These are phyloP conservation scores for Campopleginae sp. DNA, from an alignment of 2,888 invertebrate genomes.

Conservation along the genomic window DNA sequence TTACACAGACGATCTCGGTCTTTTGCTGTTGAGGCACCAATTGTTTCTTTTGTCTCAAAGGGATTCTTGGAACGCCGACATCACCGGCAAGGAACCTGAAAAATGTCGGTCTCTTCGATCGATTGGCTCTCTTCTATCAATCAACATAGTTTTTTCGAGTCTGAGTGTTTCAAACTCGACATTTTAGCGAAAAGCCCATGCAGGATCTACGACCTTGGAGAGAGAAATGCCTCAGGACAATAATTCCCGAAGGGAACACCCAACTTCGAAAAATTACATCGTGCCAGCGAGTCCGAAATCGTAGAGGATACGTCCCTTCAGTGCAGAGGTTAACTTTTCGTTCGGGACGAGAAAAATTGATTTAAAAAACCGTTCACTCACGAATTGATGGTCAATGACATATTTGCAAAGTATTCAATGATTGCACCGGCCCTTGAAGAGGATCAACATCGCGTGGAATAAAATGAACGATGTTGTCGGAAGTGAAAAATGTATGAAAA, in stretches of 20 bases:
- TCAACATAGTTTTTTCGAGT: not conserved
- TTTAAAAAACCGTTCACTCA: not conserved
- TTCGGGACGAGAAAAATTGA: not conserved
- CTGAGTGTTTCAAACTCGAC: not conserved
- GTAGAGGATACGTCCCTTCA: not conserved
- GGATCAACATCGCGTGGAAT: not conserved
- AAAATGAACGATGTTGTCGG: not conserved
- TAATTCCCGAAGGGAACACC: not conserved
- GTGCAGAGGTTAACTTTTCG: not conserved
- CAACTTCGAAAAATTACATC: not conserved
- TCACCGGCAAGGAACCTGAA: not conserved
- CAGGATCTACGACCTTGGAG: not conserved
- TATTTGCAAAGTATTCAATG: not conserved
- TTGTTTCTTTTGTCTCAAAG: not conserved
- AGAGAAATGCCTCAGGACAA: not conserved
- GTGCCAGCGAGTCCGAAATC: not conserved
- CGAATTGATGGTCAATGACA: not conserved
- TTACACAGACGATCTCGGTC: not conserved
- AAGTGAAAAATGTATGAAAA: not conserved
- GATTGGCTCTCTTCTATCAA: not conserved
- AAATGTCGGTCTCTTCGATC: not conserved
- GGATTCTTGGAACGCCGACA: not conserved
- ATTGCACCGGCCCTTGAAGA: not conserved
- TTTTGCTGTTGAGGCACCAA: not conserved
- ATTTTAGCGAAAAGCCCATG: not conserved